These are phyloP conservation scores for Brachionus plicatilis DNA, from an alignment of 1,140 invertebrate genomes.

Conservation along the genomic window DNA sequence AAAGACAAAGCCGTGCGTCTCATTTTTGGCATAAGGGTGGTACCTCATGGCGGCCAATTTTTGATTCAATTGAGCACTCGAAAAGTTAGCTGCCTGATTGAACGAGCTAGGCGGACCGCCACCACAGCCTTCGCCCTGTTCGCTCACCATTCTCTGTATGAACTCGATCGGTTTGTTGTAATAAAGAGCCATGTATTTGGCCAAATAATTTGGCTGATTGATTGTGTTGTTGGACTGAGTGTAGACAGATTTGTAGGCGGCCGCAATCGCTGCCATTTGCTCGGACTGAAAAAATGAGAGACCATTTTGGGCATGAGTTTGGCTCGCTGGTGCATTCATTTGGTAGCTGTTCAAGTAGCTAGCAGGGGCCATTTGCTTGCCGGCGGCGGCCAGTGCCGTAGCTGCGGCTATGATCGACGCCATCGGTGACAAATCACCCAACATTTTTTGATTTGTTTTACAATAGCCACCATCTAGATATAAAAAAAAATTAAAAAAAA, in stretches of 20 bases:
- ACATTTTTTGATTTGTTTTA: neutral
- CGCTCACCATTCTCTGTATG: neutral
- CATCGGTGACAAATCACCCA: neutral
- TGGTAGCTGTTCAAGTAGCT: neutral
- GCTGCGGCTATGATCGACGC: slow-evolving; percentile 13
- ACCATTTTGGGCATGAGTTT: neutral
- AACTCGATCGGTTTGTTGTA: neutral
- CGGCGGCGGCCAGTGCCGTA: neutral
- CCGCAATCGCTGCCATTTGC: neutral
- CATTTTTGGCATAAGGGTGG: neutral
- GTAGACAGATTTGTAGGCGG: neutral
- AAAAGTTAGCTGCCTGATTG: neutral
- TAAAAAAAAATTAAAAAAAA: neutral
- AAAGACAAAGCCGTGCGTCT: neutral
- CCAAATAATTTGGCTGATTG: neutral
- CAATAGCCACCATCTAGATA: neutral
- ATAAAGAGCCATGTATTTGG: slow-evolving; percentile 7
- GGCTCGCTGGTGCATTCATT: neutral
- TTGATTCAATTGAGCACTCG: neutral
- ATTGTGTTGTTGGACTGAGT: neutral
- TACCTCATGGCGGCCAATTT: neutral
- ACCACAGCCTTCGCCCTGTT: neutral
- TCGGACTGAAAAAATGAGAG: neutral
- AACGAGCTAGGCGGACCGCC: neutral
- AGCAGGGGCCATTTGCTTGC: neutral